Evolutionary conservation across 1,140 invertebrate species (phyloP).

Genomic region (Epicauta chinensis): DNA sequence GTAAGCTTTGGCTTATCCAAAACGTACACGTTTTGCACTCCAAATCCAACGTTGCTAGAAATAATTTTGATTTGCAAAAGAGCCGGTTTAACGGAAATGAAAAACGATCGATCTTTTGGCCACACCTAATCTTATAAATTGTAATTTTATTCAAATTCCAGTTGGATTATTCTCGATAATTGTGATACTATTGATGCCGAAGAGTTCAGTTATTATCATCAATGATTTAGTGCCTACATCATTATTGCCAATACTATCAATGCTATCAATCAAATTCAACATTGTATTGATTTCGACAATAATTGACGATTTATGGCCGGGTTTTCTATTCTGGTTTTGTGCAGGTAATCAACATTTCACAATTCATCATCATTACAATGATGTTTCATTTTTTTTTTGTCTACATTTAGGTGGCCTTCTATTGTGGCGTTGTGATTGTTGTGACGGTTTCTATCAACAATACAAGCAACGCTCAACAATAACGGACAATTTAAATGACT

Average conservation of each 20-base stretch:
- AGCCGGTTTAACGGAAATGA: too few relatives aligned
- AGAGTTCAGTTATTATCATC: background rate
- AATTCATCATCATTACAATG: too few relatives aligned
- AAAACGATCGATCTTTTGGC: too few relatives aligned
- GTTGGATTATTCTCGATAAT: constrained; percentile 5
- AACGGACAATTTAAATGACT: constrained; percentile 3
- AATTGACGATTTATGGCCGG: constrained; percentile 5
- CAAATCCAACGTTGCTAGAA: too few relatives aligned
- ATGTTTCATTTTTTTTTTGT: too few relatives aligned
- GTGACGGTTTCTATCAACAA: constrained; percentile 7
- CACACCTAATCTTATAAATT: too few relatives aligned
- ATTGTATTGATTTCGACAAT: constrained; percentile 5
- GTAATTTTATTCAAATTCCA: constrained; percentile 2
- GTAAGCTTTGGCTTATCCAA: too few relatives aligned
- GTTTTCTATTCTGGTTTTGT: constrained; percentile 9
- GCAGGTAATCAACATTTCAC: constrained; percentile 1
- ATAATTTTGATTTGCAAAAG: too few relatives aligned
- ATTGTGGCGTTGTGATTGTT: constrained; percentile 13
- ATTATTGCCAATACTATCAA: background rate
- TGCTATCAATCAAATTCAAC: constrained; percentile 4
- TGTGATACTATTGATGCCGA: constrained; percentile 10
- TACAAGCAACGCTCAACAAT: constrained; percentile 5
- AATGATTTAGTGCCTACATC: constrained; percentile 8
- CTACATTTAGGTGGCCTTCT: constrained; percentile 5
- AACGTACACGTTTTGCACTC: too few relatives aligned